phyloP scores from a whole-genome alignment of 2,797 vertebrate genomes.

The Podarcis siculus region DNA sequence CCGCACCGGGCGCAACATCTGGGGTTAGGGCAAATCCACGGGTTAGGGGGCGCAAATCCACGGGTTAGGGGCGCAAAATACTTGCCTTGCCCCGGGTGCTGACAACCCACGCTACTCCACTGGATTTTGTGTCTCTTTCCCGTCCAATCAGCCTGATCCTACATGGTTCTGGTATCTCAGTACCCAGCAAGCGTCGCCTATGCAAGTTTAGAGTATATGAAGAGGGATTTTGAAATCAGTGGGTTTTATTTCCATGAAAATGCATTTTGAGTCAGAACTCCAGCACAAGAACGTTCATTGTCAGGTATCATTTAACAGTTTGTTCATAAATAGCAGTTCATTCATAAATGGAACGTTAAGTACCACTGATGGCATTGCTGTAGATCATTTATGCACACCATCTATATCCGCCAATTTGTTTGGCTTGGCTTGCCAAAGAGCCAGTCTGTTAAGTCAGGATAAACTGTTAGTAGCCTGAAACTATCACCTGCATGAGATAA shows the following conservation, averaged over 20 bases:
- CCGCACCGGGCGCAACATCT: too few relatives aligned
- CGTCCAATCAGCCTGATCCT: too few relatives aligned
- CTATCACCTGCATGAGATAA: constrained; percentile 15
- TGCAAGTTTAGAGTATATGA: background rate
- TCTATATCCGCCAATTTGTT: constrained; percentile 31
- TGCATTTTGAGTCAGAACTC: background rate
- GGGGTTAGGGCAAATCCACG: too few relatives aligned
- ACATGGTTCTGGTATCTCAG: background rate
- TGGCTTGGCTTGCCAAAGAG: constrained; percentile 29
- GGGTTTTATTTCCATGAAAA: background rate
- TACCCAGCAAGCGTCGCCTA: too few relatives aligned
- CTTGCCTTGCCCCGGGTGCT: too few relatives aligned
- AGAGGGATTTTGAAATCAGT: background rate
- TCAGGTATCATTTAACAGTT: background rate
- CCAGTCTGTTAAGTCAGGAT: background rate
- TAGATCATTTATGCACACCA: background rate
- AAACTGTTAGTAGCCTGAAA: constrained; percentile 38
- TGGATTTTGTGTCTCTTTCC: background rate
- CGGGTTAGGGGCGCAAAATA: too few relatives aligned
- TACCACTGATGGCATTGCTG: background rate
- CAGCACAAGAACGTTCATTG: background rate
- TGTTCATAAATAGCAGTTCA: background rate
- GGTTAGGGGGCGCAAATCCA: too few relatives aligned
- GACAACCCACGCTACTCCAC: too few relatives aligned
- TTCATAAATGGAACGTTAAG: background rate